Base-by-base conservation (phyloP, 1,140 invertebrate genomes). In the Drosophila baimaii region DNA sequence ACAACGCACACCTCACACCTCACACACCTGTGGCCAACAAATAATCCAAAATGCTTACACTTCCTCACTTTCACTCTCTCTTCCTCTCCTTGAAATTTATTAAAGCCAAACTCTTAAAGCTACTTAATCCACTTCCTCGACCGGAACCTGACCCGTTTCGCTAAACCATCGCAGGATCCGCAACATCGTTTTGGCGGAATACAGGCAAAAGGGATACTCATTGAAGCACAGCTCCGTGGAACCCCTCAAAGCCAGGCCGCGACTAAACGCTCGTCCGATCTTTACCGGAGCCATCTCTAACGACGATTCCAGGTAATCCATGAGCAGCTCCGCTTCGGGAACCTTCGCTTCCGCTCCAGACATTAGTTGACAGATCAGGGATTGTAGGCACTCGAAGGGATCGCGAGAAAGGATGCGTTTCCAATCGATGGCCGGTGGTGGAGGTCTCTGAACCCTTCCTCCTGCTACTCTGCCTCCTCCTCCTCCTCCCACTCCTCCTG, bases 121-220 rank as follows among this genome's bases (percentile, higher is more conserved):
- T 66, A 54, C 51, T 21, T 9, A 70, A 52, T 41, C 15, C 10
- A 35, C 29, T 52, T 69, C 46, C 15, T 66, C 51, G 19, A 77
- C 17, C 13, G 68, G 54, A 13, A 56, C 23, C 10, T 37, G 65
- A 5, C 52, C 77, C 21, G 81, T 66, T 19, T 90, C 69, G 5
- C 80, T 76, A 44, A 92, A 91, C 91, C 90, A 92, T 23, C 77
- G 74, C 27, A 92, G 52, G 10, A 92, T 89, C 57, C 88, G 80
- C 29, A 92, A 19, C 91, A 92, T 92, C 0, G 90, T 91, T 44
- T 91, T 92, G 25, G 91, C 91, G 19, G 91, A 92, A 43, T 92
- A 92, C 7, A 92, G 55, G 46, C 91, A 92, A 71, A 92, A 92
- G 5, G 91, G 91, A 78, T 92, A 92, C 23, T 92, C 91, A 23